Base-by-base conservation (phyloP, 2,888 invertebrate species). In the Sinotaia quadrata region DNA sequence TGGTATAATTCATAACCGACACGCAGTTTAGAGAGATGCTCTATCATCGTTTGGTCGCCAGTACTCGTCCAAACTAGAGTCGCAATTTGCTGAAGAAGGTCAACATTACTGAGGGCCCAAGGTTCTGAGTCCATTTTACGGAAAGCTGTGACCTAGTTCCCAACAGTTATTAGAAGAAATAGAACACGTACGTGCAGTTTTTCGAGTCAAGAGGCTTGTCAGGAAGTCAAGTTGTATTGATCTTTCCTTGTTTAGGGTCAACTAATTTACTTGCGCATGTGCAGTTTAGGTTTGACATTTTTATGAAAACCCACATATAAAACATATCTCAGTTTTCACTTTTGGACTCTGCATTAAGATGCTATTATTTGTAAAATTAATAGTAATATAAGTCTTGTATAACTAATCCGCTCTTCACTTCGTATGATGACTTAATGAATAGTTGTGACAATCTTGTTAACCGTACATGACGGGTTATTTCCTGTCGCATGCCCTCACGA, bases 31-130 rank as follows among this genome's bases (percentile, higher is more conserved):
- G 80, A 72, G 15, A 84, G 27, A 56, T 77, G 74, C 57, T 78
- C 74, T 8, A 76, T 51, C 71, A 81, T 69, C 0, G 72, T 66
- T 2, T 78, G 62, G 61, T 81, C 76, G 1, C 74, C 75, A 24
- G 75, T 78, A 27, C 73, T 54, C 18, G 80, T 72, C 79, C 81
- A 81, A 15, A 75, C 52, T 8, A 83, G 65, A 4, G 75, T 76
- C 15, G 77, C 80, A 12, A 83, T 69, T 52, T 78, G 75, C 60
- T 80, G 77, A 27, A 82, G 58, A 1, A 82, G 62, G 18, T 83
- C 81, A 24, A 74, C 75, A 70, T 80, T 65, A 21, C 63, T 68
- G 31, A 78, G 31, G 15, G 70, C 62, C 72, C 71, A 76, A 18
- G 71, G 63, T 4, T 60, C 63, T 0, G 70, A 36, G 63, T 77